A percentile compares a stretch with the other conserved stretches of the same genome.
These are phyloP conservation scores for Troglohyphantes excavatus DNA, from an alignment of 2,888 invertebrate species.

Conservation along the genomic window DNA sequence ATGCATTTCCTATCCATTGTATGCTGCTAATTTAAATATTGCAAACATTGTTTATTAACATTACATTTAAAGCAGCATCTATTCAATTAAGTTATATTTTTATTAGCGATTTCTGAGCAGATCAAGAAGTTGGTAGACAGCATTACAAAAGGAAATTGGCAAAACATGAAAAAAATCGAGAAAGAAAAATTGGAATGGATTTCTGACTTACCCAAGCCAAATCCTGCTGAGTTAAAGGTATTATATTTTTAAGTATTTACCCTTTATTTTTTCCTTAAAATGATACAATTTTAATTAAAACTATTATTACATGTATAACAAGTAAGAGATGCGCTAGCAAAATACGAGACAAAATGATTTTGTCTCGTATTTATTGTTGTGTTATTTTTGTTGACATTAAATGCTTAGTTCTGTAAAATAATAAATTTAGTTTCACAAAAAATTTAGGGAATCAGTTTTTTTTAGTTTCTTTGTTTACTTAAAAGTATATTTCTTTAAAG, in stretches of 20 bases:
- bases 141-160: constrained; percentile 84
- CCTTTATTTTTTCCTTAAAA: neutral
- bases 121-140: constrained; percentile 48
- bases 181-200: constrained; percentile 95
- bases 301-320: no score
- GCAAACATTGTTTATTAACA: no score
- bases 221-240: constrained; percentile 80
- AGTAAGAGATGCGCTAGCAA: no score
- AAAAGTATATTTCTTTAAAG: neutral
- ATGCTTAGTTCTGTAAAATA: no score
- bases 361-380: no score
- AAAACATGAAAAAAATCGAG: constrained; percentile 93
- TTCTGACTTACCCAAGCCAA: constrained; percentile 86
- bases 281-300: no score
- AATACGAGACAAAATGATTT: no score
- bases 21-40: no score
- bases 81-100: no score
- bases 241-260: neutral
- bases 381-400: no score
- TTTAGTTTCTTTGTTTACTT: neutral
- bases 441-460: neutral
- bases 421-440: no score
- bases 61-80: neutral
- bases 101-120: constrained; percentile 79
- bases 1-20: no score